Conservation (phyloP, 2,888 invertebrate genomes). For the Lasioglossum malachurum region DNA sequence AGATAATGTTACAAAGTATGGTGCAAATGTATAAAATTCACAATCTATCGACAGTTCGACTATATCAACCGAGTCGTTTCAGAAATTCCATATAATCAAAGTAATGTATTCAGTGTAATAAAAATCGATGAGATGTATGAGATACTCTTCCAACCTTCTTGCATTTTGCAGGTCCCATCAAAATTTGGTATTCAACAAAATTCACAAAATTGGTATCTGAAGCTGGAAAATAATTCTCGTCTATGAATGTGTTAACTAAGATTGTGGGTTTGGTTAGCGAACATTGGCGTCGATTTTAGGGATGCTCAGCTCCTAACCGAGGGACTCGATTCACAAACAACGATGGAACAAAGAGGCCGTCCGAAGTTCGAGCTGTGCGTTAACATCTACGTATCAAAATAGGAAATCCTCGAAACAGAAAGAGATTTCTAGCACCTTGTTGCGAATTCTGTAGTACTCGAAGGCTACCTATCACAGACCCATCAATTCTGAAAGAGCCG, state of each 20-base stretch:
- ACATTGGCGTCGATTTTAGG: background rate
- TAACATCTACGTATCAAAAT: slow-evolving; percentile 64
- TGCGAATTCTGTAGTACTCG: slow-evolving; percentile 68
- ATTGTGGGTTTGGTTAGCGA: background rate
- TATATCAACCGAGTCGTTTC: no score
- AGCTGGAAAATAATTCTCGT: background rate
- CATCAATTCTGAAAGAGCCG: slow-evolving; percentile 73
- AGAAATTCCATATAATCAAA: no score
- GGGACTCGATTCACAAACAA: slow-evolving; percentile 19
- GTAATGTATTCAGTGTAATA: no score
- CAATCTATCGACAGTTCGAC: no score
- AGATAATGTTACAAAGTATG: no score
- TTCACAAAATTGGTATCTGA: no score
- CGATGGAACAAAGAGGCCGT: slow-evolving; percentile 14
- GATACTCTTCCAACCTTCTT: no score
- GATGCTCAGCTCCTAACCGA: background rate
- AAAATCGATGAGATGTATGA: no score
- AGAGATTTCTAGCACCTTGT: slow-evolving; percentile 73
- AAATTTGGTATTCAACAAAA: no score
- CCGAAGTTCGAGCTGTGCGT: slow-evolving; percentile 36
- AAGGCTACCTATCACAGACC: slow-evolving; percentile 77
- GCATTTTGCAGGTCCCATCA: no score
- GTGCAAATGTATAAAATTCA: no score
- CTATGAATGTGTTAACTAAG: background rate
- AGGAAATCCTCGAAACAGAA: slow-evolving; percentile 66